These are phyloP conservation scores for Sylvicola cinctus DNA, from an alignment of 2,888 invertebrate species.

Conservation along the genomic window DNA sequence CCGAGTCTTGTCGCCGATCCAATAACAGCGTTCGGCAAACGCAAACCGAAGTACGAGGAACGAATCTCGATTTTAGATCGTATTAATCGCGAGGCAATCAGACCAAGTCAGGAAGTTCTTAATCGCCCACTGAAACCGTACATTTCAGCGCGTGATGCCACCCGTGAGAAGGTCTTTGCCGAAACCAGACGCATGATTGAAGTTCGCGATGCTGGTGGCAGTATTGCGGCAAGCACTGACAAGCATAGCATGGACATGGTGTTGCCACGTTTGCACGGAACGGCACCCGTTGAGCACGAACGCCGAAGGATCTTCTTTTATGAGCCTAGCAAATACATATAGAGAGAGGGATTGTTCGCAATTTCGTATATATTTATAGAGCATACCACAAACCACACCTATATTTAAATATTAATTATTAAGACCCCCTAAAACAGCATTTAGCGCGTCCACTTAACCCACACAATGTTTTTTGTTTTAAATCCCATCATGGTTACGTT, in stretches of 20 bases:
- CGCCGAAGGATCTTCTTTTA: slow-evolving; percentile 28
- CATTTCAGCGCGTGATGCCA: slow-evolving; percentile 42
- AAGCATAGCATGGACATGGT: slow-evolving; percentile 42
- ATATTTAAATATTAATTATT: no score
- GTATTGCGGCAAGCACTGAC: slow-evolving; percentile 33
- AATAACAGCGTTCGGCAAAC: slow-evolving; percentile 63
- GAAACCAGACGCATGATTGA: slow-evolving; percentile 36
- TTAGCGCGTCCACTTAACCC: no score
- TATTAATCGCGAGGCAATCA: slow-evolving; percentile 37
- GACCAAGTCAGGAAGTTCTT: slow-evolving; percentile 34
- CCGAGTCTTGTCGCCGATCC: slow-evolving; percentile 70
- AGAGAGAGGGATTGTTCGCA: background rate
- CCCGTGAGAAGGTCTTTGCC: slow-evolving; percentile 38
- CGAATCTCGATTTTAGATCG: slow-evolving; percentile 28
- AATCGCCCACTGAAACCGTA: slow-evolving; percentile 43
- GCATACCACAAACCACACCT: no score
- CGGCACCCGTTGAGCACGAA: slow-evolving; percentile 27
- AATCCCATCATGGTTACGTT: no score
- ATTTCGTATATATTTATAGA: no score
- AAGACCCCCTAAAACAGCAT: no score
- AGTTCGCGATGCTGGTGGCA: slow-evolving; percentile 31
- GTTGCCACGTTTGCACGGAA: slow-evolving; percentile 37
- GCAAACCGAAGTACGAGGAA: slow-evolving; percentile 22
- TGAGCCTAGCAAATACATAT: slow-evolving; percentile 7
- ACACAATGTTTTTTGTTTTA: no score